phyloP scores from a whole-genome alignment of 2,888 invertebrate species.

The Ceratothoa steindachneri region DNA sequence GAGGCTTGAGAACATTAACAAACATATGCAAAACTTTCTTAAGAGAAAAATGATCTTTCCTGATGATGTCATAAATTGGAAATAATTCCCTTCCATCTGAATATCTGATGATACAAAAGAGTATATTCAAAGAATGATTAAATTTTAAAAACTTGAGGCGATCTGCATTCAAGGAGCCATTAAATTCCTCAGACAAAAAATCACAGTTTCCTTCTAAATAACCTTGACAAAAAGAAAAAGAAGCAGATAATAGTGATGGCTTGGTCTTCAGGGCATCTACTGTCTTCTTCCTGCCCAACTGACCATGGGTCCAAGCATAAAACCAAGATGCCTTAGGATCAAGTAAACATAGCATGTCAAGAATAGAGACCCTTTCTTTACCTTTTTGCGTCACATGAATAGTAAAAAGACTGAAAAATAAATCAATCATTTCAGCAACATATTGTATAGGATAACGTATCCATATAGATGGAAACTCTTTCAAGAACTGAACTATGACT shows the following conservation, averaged over 20 bases:
- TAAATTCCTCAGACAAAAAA: background rate
- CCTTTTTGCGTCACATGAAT: conserved; percentile 16
- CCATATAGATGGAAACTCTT: conserved; percentile 40
- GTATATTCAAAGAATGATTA: background rate
- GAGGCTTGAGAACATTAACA: background rate
- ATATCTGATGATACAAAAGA: background rate
- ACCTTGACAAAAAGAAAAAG: background rate
- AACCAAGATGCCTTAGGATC: conserved; percentile 42
- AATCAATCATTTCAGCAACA: conserved; percentile 33
- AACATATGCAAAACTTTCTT: background rate
- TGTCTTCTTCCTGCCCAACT: conserved; percentile 25
- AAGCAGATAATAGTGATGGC: background rate
- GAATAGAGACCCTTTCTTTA: conserved; percentile 15
- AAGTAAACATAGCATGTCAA: conserved; percentile 30
- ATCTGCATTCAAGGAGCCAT: background rate
- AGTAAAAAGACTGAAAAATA: conserved; percentile 28
- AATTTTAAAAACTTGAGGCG: background rate
- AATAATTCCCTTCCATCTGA: background rate
- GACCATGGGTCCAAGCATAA: conserved; percentile 34
- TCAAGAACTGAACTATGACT: conserved; percentile 33
- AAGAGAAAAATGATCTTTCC: background rate
- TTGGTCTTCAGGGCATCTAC: background rate
- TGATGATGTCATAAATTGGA: background rate
- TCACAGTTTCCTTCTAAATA: background rate
- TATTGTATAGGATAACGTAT: conserved; percentile 43